A percentile compares a stretch with the other conserved stretches of the same genome.
Conservation (phyloP, 1,140 invertebrate genomes). For the Drosophila parvula region DNA sequence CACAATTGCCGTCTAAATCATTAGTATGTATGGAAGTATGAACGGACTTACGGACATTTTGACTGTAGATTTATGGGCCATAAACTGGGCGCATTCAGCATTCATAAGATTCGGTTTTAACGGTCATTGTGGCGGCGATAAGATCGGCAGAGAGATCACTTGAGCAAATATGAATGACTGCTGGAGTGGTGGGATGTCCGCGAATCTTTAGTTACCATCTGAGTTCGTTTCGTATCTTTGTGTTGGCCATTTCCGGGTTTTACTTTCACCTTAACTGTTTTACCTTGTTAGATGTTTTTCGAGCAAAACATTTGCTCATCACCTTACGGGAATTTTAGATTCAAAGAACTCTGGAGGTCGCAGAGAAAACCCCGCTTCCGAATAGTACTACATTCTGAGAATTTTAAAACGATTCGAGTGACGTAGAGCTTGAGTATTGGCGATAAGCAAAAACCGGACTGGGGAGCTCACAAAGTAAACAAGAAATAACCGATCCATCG, state of each 20-base stretch:
- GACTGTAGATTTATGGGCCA: slow-evolving; percentile 34
- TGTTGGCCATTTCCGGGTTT: slow-evolving; percentile 20
- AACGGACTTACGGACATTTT: slow-evolving; percentile 30
- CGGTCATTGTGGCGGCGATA: slow-evolving; percentile 15
- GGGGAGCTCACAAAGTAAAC: slow-evolving; percentile 3
- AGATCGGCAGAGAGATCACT: slow-evolving; percentile 16
- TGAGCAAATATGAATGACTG: slow-evolving; percentile 11
- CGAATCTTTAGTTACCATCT: slow-evolving; percentile 5
- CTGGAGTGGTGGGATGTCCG: slow-evolving; percentile 10
- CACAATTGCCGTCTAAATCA: slow-evolving; percentile 45
- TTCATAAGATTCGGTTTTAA: slow-evolving; percentile 25
- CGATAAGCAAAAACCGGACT: slow-evolving; percentile 16
- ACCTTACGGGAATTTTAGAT: slow-evolving; percentile 1
- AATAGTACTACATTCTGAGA: slow-evolving; percentile 3
- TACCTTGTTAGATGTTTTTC: slow-evolving; percentile 6
- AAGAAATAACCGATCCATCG: slow-evolving; percentile 7
- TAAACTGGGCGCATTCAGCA: slow-evolving; percentile 24
- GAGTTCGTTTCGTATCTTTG: slow-evolving; percentile 6
- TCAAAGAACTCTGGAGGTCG: slow-evolving; percentile 3
- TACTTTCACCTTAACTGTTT: slow-evolving; percentile 23
- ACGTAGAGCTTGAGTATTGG: slow-evolving; percentile 2
- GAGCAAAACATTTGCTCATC: slow-evolving; percentile 1
- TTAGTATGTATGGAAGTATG: slow-evolving; percentile 45
- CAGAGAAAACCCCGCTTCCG: neutral
- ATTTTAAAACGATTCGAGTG: slow-evolving; percentile 1